phyloP scores from a whole-genome alignment of 2,113 vertebrate genomes.

The Megaceryle maxima region DNA sequence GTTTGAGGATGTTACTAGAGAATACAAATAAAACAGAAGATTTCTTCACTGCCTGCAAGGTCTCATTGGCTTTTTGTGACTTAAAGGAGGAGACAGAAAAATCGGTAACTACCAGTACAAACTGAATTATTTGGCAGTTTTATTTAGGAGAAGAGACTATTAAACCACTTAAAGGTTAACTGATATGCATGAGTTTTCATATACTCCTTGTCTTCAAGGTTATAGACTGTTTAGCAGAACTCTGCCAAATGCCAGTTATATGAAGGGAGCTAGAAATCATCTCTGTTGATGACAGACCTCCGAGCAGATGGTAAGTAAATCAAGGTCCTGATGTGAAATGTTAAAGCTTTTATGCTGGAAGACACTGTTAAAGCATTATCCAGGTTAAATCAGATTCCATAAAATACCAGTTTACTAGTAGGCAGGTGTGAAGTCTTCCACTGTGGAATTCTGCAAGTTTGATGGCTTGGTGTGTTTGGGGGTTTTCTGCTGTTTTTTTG shows the following conservation, averaged over 20 bases:
- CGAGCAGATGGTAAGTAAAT: slow-evolving; percentile 80
- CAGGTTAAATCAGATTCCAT: slow-evolving; percentile 51
- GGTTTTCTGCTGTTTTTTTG: background rate
- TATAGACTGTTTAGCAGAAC: slow-evolving; percentile 69
- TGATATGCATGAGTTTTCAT: slow-evolving; percentile 53
- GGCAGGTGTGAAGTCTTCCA: slow-evolving; percentile 50
- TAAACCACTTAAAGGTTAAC: slow-evolving; percentile 65
- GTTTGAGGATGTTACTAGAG: background rate
- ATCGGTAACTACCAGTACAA: background rate
- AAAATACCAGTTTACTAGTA: slow-evolving; percentile 21
- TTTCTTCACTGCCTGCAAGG: background rate
- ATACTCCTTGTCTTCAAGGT: slow-evolving; percentile 75
- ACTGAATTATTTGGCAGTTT: background rate
- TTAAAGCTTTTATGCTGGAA: slow-evolving; percentile 65
- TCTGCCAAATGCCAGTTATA: slow-evolving; percentile 72
- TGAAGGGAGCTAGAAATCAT: slow-evolving; percentile 76
- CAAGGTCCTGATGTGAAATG: slow-evolving; percentile 75
- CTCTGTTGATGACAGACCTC: slow-evolving; percentile 72
- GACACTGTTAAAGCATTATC: slow-evolving; percentile 66
- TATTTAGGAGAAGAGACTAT: slow-evolving; percentile 45
- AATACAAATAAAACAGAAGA: slow-evolving; percentile 20
- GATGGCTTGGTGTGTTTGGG: background rate
- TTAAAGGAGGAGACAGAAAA: background rate
- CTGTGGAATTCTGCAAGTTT: slow-evolving; percentile 7
- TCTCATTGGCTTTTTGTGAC: background rate